phyloP scores from a whole-genome alignment of 2,113 vertebrate species.

The Urocitellus parryii region DNA sequence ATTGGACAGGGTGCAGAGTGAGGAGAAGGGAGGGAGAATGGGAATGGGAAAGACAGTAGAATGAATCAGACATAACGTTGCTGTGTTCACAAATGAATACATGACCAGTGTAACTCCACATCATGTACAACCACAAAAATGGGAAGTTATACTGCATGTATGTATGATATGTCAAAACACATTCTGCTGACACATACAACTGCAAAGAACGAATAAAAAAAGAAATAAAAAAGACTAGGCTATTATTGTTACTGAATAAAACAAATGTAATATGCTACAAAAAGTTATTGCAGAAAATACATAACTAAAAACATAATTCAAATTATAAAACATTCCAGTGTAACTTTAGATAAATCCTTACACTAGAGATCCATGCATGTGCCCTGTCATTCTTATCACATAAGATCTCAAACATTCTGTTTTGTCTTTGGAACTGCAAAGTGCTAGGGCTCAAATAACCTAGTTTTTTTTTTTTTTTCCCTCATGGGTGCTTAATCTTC shows the following conservation, averaged over 20 bases:
- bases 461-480: background rate
- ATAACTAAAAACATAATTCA: background rate
- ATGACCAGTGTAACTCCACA: no score
- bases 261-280: background rate
- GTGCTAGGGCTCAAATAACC: background rate
- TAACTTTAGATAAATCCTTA: background rate
- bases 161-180: no score
- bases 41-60: no score
- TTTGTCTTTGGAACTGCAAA: background rate
- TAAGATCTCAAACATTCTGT: background rate
- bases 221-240: background rate
- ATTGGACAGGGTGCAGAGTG: no score
- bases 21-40: no score
- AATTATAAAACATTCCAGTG: background rate
- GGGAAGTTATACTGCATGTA: no score
- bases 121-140: no score
- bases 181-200: no score
- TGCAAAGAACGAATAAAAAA: background rate
- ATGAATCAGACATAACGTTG: no score
- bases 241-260: background rate
- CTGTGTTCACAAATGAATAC: no score
- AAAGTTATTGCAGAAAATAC: conserved; percentile 3
- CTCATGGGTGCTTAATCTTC: background rate
- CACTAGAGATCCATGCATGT: background rate
- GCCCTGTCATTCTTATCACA: no score